Conservation (phyloP, 2,797 vertebrate genomes). For the Ptychadena robeensis region DNA sequence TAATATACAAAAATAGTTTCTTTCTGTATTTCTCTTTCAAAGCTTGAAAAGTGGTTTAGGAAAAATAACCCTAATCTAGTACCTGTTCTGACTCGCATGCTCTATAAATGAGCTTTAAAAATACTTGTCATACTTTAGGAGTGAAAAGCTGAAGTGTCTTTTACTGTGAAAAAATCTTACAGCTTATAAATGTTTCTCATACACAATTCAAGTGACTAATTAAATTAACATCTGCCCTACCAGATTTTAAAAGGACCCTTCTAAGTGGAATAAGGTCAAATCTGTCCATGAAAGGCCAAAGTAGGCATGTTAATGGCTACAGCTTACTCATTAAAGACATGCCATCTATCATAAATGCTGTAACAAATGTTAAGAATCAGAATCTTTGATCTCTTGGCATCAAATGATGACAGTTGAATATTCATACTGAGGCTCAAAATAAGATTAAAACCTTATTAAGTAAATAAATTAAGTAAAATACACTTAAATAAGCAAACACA, state of each 20-base stretch:
- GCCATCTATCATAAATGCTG: no score
- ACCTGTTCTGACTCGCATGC: constrained; percentile 28
- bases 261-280: constrained; percentile 8
- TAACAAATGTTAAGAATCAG: no score
- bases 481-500: no score
- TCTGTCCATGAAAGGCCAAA: background rate
- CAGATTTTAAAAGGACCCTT: background rate
- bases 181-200: constrained; percentile 7
- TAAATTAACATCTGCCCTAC: constrained; percentile 5
- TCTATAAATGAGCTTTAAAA: constrained; percentile 40
- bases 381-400: no score
- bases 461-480: no score
- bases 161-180: background rate
- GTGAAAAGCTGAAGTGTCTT: background rate
- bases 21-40: constrained; percentile 1
- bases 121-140: constrained; percentile 44
- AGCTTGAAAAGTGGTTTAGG: background rate
- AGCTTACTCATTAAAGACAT: no score
- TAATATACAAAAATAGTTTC: background rate
- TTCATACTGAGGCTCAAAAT: no score
- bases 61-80: background rate
- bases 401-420: no score
- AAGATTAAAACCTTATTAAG: no score
- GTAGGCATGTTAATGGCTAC: background rate
- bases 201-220: constrained; percentile 1